Percentiles rank a stretch among this genome's conserved stretches.
These are phyloP conservation scores for Archaeoteleia sp. DNA, from an alignment of 2,888 invertebrate species.

Conservation along the genomic window DNA sequence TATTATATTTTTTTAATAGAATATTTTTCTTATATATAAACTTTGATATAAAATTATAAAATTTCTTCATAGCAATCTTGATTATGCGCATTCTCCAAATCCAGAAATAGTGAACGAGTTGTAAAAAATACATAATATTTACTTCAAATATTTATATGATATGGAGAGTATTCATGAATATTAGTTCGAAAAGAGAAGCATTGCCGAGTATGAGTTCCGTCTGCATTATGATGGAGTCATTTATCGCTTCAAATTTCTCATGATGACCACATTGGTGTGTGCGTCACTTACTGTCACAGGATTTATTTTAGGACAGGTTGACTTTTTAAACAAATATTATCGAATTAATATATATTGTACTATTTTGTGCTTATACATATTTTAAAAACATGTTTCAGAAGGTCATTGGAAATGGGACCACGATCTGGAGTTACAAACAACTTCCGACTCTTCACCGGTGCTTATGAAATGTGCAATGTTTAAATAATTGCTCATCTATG, in stretches of 20 bases:
- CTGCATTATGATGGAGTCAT: constrained; percentile 97
- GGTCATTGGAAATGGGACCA: constrained; percentile 98
- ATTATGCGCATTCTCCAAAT: too few relatives aligned
- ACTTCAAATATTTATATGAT: too few relatives aligned
- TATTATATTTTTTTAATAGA: too few relatives aligned
- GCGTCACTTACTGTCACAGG: constrained; percentile 95
- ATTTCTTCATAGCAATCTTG: too few relatives aligned
- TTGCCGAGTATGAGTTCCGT: constrained; percentile 93
- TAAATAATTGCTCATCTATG: constrained; percentile 96
- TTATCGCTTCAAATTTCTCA: constrained; percentile 97
- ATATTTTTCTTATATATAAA: too few relatives aligned
- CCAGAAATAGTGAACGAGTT: too few relatives aligned
- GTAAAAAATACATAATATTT: too few relatives aligned
- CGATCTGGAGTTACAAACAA: constrained; percentile 88
- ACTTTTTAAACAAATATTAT: constrained; percentile 6
- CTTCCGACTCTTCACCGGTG: constrained; percentile 98
- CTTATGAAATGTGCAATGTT: constrained; percentile 99
- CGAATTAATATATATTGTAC: neutral
- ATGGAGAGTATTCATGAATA: constrained; percentile 92
- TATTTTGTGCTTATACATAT: constrained; percentile 7
- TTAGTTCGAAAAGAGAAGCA: constrained; percentile 89
- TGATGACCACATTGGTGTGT: constrained; percentile 95
- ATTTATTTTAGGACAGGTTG: constrained; percentile 93
- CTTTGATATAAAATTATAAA: too few relatives aligned
- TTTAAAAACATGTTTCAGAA: constrained; percentile 82